Conservation (phyloP, 1,140 invertebrate species). For the Phocides pigmalion region DNA sequence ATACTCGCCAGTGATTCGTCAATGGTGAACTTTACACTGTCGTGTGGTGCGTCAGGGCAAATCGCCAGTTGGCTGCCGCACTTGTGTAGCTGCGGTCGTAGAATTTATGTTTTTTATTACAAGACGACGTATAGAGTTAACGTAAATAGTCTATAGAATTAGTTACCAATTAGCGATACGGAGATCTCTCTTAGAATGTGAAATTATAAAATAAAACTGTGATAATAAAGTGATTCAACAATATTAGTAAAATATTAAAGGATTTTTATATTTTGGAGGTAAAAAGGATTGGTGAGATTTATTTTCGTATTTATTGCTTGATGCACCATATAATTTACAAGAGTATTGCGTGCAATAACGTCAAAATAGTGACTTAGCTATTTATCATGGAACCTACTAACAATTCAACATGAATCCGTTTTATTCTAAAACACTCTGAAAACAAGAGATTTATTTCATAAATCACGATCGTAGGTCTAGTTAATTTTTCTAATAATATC, state of each 20-base stretch:
- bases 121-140: conserved; percentile 43
- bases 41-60: conserved; percentile 67
- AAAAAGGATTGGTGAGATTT: conserved; percentile 3
- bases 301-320: conserved; percentile 1
- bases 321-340: conserved; percentile 1
- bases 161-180: conserved; percentile 19
- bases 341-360: neutral
- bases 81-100: conserved; percentile 60
- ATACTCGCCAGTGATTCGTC: conserved; percentile 34
- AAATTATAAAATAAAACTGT: conserved; percentile 26
- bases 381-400: neutral
- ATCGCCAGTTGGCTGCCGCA: conserved; percentile 73
- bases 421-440: no score
- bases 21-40: conserved; percentile 67
- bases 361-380: neutral
- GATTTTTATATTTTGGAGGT: neutral
- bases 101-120: conserved; percentile 42
- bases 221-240: conserved; percentile 23
- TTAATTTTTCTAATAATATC: neutral
- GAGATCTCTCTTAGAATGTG: conserved; percentile 14
- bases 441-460: no score
- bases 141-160: conserved; percentile 37
- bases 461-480: no score
- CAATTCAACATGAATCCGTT: neutral
- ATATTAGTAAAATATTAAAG: conserved; percentile 5